Evolutionary conservation across 2,113 vertebrate species (phyloP).

Genomic region (Agelaius phoeniceus): DNA sequence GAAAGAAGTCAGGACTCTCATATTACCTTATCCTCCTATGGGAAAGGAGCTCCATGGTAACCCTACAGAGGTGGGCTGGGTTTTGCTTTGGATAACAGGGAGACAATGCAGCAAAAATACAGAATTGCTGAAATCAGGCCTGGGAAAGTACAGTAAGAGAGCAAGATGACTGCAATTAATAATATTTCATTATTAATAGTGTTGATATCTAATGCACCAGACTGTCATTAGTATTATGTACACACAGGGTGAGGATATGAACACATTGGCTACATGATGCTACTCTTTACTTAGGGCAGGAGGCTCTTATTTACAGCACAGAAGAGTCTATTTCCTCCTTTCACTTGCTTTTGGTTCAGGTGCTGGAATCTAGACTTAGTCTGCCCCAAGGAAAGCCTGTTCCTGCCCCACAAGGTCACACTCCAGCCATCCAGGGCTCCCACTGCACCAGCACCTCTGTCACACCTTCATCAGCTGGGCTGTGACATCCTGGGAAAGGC

Average conservation of each 20-base stretch:
- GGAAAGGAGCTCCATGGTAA: not conserved
- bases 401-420: rapidly evolving
- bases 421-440: not conserved
- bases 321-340: not conserved
- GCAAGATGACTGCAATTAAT: not conserved
- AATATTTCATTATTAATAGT: not conserved
- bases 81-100: not conserved
- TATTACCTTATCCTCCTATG: not conserved
- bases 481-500: not conserved
- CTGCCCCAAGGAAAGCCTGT: not conserved
- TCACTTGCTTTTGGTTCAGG: not conserved
- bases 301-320: not conserved
- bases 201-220: not conserved
- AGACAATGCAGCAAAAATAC: not conserved
- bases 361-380: not conserved
- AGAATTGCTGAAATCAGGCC: not conserved
- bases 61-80: not conserved
- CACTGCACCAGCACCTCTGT: not conserved
- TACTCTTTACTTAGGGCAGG: not conserved
- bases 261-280: not conserved
- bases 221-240: rapidly evolving
- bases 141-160: not conserved
- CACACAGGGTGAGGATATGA: not conserved
- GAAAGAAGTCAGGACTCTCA: not conserved
- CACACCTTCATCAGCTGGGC: rapidly evolving